Base-by-base conservation (phyloP, 1,140 invertebrate species). In the Lepidurus arcticus region DNA sequence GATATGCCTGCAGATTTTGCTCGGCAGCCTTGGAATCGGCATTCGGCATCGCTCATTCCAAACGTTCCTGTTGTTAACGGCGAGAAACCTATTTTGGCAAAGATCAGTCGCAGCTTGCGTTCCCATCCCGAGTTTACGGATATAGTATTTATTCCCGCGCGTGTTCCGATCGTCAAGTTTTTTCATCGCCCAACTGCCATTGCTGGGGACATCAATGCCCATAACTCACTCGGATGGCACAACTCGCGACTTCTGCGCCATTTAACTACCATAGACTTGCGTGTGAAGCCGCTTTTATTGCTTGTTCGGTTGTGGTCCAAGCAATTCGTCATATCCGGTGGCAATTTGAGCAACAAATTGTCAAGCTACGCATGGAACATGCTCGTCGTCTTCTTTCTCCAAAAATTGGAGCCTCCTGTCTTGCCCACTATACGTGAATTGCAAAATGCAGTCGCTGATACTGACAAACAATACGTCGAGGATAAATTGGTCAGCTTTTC, bases 351-450 rank as follows among this genome's bases (percentile, higher is more conserved):
- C 53, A 65, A 65, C n/a, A 65, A 65, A 1, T 16, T 65, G 53
- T 65, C 53, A 7, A 65, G 53, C 8, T 65, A 65, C 53, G 53
- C 53, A 13, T 65, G 53, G 53, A 65, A 65, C 53, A 65, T 65
- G 53, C 53, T 65, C 1, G 53, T 65, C 7, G 3, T 65, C 13
- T 65, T 21, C 9, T 65, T 65, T 16, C 53, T 65, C 3, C 53
- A 65, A 16, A 13, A 21, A 7, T 21, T 65, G 53, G 53, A 65
- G n/a, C 53, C 53, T n/a, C 53, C 53, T 65, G 21, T 65, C 53
- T 65, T 65, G 53, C 53, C 53, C 6, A 7, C 9, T 65, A 65
- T 65, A 9, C 9, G 13, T 7, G 53, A 65, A 7, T 16, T 65
- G 53, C 53, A 65, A 21, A 65, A 65, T 21, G 53, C n/a, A 7